phyloP scores from a whole-genome alignment of 53 echinoderm and acorn worm species.

The Crossaster papposus region DNA sequence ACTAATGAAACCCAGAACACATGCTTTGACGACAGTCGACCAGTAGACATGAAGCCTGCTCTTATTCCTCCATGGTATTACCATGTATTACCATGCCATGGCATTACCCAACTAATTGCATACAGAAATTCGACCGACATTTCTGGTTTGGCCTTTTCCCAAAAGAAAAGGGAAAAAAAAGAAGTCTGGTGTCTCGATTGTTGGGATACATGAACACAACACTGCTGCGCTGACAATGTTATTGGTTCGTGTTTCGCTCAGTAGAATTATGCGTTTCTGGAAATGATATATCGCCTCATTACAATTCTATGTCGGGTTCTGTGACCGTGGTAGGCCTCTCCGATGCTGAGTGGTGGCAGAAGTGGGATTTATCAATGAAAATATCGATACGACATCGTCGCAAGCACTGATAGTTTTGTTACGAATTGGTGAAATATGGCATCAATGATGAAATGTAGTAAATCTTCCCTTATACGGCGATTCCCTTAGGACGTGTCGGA shows the following conservation, averaged over 20 bases:
- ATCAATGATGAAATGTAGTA: no score
- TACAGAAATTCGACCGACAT: slow-evolving; percentile 19
- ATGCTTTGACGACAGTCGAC: neutral
- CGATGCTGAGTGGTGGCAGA: neutral
- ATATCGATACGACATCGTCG: neutral
- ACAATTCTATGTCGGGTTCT: slow-evolving; percentile 14
- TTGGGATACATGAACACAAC: no score
- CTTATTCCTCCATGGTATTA: no score
- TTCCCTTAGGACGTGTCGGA: no score
- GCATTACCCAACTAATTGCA: slow-evolving; percentile 5
- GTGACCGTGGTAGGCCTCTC: slow-evolving; percentile 16
- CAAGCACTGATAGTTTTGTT: neutral
- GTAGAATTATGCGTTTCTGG: slow-evolving; percentile 2
- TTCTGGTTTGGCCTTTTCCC: neutral
- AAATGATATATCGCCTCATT: slow-evolving; percentile 46
- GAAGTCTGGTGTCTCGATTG: no score
- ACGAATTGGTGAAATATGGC: neutral
- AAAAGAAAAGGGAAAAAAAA: no score
- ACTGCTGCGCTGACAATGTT: neutral
- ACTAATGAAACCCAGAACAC: neutral
- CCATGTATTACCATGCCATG: no score
- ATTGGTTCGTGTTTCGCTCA: neutral
- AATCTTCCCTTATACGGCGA: no score
- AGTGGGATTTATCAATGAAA: neutral
- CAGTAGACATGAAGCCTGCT: neutral